phyloP scores from a whole-genome alignment of 35 echinoderm and acorn worm species.

The Chiridota heheva region DNA sequence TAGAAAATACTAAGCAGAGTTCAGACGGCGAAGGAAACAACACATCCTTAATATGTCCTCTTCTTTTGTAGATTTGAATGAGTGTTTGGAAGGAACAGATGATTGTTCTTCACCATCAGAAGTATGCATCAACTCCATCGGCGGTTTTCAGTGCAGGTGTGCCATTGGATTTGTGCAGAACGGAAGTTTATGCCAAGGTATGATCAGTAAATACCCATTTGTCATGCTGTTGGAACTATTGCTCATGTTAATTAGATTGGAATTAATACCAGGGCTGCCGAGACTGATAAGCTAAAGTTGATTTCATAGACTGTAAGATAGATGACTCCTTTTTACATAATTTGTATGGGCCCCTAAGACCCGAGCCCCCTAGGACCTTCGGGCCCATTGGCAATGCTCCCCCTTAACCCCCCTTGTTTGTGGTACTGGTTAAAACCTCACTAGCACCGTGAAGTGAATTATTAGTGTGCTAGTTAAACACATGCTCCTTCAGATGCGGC shows the following conservation, averaged over 20 bases:
- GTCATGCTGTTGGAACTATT: background rate
- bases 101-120: background rate
- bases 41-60: no score
- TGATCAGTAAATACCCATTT: background rate
- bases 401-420: no score
- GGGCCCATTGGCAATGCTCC: no score
- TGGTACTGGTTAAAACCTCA: no score
- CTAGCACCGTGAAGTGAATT: no score
- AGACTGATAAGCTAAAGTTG: background rate
- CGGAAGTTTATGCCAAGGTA: background rate
- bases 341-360: background rate
- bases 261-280: no score
- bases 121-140: conserved; percentile 8
- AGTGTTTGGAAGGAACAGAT: background rate
- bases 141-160: conserved; percentile 28
- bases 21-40: no score
- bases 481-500: no score
- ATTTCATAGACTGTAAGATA: background rate
- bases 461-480: no score
- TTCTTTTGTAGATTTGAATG: conserved; percentile 24
- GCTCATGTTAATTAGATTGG: background rate
- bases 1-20: no score
- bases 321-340: background rate
- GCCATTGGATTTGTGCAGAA: background rate
- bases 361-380: background rate